Evolutionary conservation across 1,140 invertebrate species (phyloP).

Genomic region (Cyrtorhinus lividipennis): DNA sequence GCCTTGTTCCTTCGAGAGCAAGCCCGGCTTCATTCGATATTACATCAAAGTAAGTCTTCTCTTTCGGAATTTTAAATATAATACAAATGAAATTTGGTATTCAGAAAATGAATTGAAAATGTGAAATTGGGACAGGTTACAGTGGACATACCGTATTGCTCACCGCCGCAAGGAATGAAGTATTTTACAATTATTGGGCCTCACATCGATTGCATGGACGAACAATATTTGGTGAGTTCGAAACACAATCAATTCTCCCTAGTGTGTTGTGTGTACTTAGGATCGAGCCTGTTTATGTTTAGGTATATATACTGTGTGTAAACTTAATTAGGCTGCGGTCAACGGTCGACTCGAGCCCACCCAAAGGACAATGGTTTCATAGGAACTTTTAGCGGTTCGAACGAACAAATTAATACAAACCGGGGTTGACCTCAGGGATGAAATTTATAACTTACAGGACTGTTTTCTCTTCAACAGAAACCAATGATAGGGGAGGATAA

Average conservation of each 20-base stretch:
- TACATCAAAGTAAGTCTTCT: conserved; percentile 46
- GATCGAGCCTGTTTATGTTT: too few relatives aligned
- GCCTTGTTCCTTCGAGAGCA: conserved; percentile 68
- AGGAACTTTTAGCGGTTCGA: too few relatives aligned
- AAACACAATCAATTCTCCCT: too few relatives aligned
- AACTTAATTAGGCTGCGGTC: not conserved
- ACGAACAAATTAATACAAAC: too few relatives aligned
- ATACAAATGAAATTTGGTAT: not conserved
- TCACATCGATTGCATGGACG: conserved; percentile 75
- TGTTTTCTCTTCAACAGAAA: too few relatives aligned
- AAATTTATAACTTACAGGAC: too few relatives aligned
- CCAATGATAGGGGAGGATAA: conserved; percentile 54
- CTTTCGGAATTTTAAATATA: not conserved
- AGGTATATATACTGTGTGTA: too few relatives aligned
- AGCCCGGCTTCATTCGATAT: conserved; percentile 60
- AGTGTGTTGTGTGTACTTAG: too few relatives aligned
- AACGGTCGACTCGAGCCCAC: not conserved
- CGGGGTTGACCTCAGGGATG: too few relatives aligned
- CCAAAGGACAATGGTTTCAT: too few relatives aligned
- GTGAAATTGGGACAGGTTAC: conserved; percentile 34
- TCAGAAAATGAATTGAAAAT: not conserved
- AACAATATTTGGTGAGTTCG: conserved; percentile 59
- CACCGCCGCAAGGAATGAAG: conserved; percentile 69
- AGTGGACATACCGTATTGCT: conserved; percentile 68
- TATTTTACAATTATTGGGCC: conserved; percentile 75